Evolutionary conservation across 2,797 vertebrate species (phyloP).

Genomic region (Mormyrops attenuatus): DNA sequence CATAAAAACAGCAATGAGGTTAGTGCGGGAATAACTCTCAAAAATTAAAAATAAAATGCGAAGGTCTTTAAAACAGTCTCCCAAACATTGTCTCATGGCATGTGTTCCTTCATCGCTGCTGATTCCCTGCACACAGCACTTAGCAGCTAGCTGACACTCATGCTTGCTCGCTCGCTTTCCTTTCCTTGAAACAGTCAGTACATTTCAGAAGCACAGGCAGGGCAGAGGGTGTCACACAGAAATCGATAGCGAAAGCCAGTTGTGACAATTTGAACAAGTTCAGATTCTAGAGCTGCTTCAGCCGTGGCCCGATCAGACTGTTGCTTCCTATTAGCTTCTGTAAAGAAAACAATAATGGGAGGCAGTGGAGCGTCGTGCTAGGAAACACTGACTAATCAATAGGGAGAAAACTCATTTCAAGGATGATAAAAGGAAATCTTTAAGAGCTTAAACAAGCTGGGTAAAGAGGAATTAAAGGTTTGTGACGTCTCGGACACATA

Average conservation of each 20-base stretch:
- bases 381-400: constrained; percentile 24
- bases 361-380: constrained; percentile 16
- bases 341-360: constrained; percentile 18
- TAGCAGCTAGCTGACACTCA: not conserved
- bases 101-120: not conserved
- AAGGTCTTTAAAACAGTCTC: not conserved
- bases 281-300: not conserved
- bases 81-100: not conserved
- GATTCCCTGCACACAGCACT: not conserved
- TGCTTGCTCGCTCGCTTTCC: not conserved
- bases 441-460: constrained; percentile 18
- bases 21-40: not conserved
- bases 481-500: not conserved
- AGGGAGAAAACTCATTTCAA: constrained; percentile 25
- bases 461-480: constrained; percentile 21
- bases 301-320: not conserved
- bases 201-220: not conserved
- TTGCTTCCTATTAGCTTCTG: constrained; percentile 18
- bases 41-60: not conserved
- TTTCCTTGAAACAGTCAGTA: not conserved
- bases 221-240: not conserved
- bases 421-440: constrained; percentile 28
- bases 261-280: constrained; percentile 11
- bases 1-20: not conserved
- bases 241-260: constrained; percentile 15